Conservation (phyloP, 30 jellyfish, hydroid and myxozoan species). For the Turritopsis dohrnii region DNA sequence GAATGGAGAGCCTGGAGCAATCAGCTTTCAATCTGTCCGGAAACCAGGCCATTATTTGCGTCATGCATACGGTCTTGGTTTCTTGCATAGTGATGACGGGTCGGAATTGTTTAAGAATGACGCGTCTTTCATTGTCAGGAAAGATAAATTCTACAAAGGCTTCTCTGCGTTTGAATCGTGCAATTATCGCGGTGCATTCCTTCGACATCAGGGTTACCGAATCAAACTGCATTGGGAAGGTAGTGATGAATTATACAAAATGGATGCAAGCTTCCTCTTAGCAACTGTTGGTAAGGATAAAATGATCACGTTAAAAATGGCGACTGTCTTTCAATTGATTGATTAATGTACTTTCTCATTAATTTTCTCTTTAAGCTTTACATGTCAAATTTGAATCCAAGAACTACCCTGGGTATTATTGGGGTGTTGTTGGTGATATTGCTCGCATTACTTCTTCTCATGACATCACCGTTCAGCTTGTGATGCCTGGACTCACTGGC, state of each 20-base stretch:
- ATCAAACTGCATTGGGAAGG: constrained; percentile 27
- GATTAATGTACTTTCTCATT: not conserved
- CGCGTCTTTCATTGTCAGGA: constrained; percentile 1
- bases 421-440: not conserved
- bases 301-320: not conserved
- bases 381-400: not conserved
- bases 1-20: constrained; percentile 1
- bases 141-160: not conserved
- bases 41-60: constrained; percentile 16
- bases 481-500: constrained; percentile 17
- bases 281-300: constrained; percentile 1
- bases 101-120: constrained; percentile 15
- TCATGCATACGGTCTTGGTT: constrained; percentile 1
- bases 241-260: not conserved
- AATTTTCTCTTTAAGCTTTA: not conserved
- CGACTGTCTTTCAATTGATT: not conserved
- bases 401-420: constrained; percentile 1
- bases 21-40: not conserved
- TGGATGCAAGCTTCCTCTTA: constrained; percentile 20
- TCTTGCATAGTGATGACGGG: not conserved
- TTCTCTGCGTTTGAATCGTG: constrained; percentile 19
- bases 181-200: constrained; percentile 18
- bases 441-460: not conserved
- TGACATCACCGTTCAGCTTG: not conserved
- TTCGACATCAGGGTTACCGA: constrained; percentile 29